Percentiles rank a stretch among this genome's conserved stretches.
These are phyloP conservation scores for Furnarius figulus DNA, from an alignment of 2,113 vertebrate species.

Conservation along the genomic window DNA sequence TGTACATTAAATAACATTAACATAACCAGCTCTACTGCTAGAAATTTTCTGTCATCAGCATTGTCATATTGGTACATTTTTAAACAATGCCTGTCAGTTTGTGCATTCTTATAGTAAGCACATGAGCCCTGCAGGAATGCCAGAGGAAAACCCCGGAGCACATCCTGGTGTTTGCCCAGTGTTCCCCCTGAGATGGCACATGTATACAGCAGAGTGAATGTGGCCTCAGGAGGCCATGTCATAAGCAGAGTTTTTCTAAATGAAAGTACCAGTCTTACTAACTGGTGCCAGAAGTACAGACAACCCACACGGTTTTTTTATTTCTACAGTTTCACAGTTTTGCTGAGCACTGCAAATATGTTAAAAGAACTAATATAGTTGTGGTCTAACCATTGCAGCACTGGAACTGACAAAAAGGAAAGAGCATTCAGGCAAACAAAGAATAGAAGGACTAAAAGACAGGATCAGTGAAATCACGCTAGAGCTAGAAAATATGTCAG, in stretches of 20 bases:
- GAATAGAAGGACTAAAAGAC: background rate
- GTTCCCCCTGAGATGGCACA: background rate
- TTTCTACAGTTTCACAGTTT: background rate
- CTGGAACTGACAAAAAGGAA: background rate
- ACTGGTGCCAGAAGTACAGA: background rate
- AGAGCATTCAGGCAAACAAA: background rate
- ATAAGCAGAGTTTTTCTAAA: background rate
- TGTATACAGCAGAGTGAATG: fast-evolving
- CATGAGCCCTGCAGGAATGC: background rate
- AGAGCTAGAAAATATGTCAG: background rate
- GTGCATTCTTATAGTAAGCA: background rate
- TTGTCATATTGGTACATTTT: background rate
- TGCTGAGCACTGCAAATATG: background rate
- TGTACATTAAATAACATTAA: background rate
- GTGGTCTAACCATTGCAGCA: background rate
- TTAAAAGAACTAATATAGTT: background rate
- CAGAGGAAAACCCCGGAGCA: background rate
- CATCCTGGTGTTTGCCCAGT: background rate
- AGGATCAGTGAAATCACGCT: background rate
- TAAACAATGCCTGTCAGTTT: background rate
- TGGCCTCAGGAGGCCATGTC: background rate
- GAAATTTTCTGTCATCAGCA: background rate
- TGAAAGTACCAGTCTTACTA: background rate
- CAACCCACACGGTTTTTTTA: background rate
- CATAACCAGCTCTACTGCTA: fast-evolving